phyloP scores from a whole-genome alignment of 2,888 invertebrate genomes.

The Lamellibrachia columna region DNA sequence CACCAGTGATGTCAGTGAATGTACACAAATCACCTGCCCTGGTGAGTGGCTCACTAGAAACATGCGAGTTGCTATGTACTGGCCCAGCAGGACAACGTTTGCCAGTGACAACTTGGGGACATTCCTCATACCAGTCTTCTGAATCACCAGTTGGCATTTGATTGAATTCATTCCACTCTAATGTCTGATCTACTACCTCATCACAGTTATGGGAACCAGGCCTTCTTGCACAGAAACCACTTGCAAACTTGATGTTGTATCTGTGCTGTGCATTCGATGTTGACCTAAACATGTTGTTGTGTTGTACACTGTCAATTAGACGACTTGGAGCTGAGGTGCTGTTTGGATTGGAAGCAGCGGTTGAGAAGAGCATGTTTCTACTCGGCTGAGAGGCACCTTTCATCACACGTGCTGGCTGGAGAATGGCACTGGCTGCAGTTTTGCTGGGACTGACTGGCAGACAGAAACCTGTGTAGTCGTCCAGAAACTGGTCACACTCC shows the following conservation, averaged over 20 bases:
- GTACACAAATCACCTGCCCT: not conserved
- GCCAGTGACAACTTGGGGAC: not conserved
- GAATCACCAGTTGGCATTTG: not conserved
- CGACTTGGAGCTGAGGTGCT: not conserved
- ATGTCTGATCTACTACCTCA: not conserved
- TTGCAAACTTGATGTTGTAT: not conserved
- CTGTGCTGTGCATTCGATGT: not conserved
- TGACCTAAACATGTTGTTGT: conserved; percentile 1
- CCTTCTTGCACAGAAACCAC: not conserved
- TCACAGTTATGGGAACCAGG: not conserved
- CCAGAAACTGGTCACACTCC: conserved; percentile 1
- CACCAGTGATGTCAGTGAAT: not conserved
- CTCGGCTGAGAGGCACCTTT: not conserved
- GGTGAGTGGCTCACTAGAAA: not conserved
- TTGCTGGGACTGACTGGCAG: not conserved
- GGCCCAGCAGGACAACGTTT: not conserved
- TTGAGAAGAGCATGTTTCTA: not conserved
- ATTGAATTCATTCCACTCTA: not conserved
- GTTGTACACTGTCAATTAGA: not conserved
- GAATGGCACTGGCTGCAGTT: not conserved
- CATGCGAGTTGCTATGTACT: not conserved
- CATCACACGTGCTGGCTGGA: not conserved
- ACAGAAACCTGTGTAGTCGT: not conserved
- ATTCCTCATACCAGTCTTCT: not conserved
- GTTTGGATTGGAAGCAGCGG: not conserved